Conservation (phyloP, 2,113 vertebrate species). For the Channa argus region DNA sequence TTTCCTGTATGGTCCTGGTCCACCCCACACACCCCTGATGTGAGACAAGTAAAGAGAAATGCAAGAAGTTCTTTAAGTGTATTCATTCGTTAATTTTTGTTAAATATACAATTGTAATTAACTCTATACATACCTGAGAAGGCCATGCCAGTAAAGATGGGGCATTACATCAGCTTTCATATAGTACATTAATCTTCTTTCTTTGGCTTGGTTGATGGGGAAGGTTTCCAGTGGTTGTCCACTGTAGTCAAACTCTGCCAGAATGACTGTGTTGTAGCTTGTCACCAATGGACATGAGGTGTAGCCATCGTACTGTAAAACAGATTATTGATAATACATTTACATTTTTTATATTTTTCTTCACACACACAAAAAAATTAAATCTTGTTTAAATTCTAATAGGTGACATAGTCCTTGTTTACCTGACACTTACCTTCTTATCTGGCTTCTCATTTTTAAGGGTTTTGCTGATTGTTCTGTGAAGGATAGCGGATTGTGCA, state of each 20-base stretch:
- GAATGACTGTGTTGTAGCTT: conserved; percentile 90
- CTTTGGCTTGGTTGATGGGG: conserved; percentile 95
- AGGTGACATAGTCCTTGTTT: not conserved
- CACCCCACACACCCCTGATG: conserved; percentile 94
- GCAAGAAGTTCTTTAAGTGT: not conserved
- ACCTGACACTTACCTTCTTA: conserved; percentile 82
- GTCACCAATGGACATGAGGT: conserved; percentile 96
- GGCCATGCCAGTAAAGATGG: conserved; percentile 92
- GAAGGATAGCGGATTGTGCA: conserved; percentile 91
- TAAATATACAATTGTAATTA: not conserved
- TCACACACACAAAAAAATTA: not conserved
- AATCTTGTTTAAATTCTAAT: not conserved
- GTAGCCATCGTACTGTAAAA: conserved; percentile 93
- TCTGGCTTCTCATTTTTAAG: conserved; percentile 89
- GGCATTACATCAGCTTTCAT: conserved; percentile 98
- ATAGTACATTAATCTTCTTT: conserved; percentile 90
- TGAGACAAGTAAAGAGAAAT: conserved; percentile 29
- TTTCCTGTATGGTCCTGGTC: conserved; percentile 91
- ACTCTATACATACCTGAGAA: conserved; percentile 87
- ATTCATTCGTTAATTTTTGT: not conserved
- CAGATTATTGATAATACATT: not conserved
- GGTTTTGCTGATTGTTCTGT: conserved; percentile 89
- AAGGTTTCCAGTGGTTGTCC: conserved; percentile 93
- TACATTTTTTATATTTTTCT: not conserved
- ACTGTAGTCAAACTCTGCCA: conserved; percentile 95